Evolutionary conservation across 2,113 vertebrate species (phyloP), one percentile per base, ranked within the genome.

Genomic region (Cyanistes caeruleus): DNA sequence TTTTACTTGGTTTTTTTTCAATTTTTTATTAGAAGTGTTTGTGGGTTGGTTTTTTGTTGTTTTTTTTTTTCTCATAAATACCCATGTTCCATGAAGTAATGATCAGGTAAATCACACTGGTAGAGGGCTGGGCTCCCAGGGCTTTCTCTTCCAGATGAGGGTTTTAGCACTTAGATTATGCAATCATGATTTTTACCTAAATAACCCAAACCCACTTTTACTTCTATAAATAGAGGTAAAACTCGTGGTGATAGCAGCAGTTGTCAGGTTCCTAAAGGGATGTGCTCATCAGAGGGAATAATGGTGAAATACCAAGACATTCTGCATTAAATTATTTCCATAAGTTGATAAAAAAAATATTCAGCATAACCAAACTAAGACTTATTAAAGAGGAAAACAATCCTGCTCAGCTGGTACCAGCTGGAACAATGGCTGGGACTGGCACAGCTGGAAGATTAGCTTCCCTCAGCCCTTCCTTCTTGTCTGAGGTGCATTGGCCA

Each of bases 121-220:
- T 16, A 15, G 11, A 43, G 11, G 1, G 0, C 5, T 53, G 28
- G 2, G 2, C 56, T 77, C 8, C 23, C 20, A 56, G 20, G 10
- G 13, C 1, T 31, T 69, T 17, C 4, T 15, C 3, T 3, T 49
- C 10, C 13, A 53, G 4, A 1, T 78, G 24, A 53, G 18, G 10
- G 65, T 43, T 56, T 9, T 52, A 48, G 7, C 10, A 8, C 7
- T 69, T 37, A 24, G 3, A 30, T 56, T 31, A 46, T 11, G 3
- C 1, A 37, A 4, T 15, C 15, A 16, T 7, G 0, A 10, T 19
- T 87, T 64, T 75, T 76, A 46, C 19, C 19, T 51, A 11, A 68
- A 28, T 44, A 67, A 53, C 6, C 5, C 6, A 80, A 49, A 31
- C 5, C 2, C 31, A 33, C 28, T 51, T 79, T 48, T 58, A 33